Evolutionary conservation across 1,140 invertebrate genomes (phyloP).

Genomic region (Drepana arcuata): DNA sequence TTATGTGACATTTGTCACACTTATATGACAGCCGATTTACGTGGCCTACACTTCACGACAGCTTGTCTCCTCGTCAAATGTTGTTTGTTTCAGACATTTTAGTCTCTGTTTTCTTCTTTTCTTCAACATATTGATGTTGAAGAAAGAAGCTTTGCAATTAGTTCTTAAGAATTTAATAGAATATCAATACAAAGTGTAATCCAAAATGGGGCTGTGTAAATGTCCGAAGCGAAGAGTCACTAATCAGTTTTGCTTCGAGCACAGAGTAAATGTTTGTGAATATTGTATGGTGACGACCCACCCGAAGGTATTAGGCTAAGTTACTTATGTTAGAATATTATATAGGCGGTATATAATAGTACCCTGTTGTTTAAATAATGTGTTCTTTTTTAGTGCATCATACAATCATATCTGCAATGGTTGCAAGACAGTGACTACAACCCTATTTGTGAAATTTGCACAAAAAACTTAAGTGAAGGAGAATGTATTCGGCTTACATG

Average conservation of each 20-base stretch:
- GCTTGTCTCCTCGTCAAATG: no score
- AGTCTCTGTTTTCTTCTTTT: no score
- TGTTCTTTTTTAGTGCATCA: slow-evolving; percentile 84
- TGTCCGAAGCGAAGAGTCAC: slow-evolving; percentile 97
- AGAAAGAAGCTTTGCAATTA: no score
- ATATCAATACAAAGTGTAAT: slow-evolving; percentile 4
- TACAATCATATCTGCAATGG: slow-evolving; percentile 98
- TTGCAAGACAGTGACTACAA: slow-evolving; percentile 97
- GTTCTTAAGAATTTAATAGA: no score
- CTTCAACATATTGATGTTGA: no score
- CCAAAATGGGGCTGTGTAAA: slow-evolving; percentile 95
- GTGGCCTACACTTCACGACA: slow-evolving; percentile 24
- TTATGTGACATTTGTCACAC: no score
- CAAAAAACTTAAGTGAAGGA: slow-evolving; percentile 81
- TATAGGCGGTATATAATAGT: no score
- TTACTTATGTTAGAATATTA: slow-evolving; percentile 6
- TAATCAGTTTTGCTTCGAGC: slow-evolving; percentile 98
- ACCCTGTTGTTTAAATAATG: not conserved
- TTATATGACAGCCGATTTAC: slow-evolving; percentile 43
- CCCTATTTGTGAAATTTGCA: slow-evolving; percentile 90
- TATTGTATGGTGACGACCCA: slow-evolving; percentile 97
- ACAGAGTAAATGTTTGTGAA: slow-evolving; percentile 98
- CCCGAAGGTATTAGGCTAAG: slow-evolving; percentile 81
- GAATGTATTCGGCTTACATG: slow-evolving; percentile 92
- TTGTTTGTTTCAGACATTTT: slow-evolving; percentile 13